These are phyloP conservation scores for Tiphia femorata DNA, from an alignment of 2,888 invertebrate genomes.

Conservation along the genomic window DNA sequence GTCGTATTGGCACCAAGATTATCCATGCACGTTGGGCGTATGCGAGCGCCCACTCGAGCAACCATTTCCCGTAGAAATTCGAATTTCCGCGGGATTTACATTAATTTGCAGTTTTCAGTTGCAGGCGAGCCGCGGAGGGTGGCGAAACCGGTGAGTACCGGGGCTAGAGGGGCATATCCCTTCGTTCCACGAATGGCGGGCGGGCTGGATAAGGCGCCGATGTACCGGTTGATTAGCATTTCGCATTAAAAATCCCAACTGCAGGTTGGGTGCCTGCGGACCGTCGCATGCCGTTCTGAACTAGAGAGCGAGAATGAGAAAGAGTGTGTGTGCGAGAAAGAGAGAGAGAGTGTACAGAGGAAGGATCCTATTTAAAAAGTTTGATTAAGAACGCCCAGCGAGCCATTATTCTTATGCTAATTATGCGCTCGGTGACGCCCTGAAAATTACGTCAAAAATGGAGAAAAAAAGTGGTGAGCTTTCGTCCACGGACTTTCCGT, in stretches of 20 bases:
- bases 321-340: not conserved
- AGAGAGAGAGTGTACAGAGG: constrained; percentile 41
- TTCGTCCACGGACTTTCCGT: not conserved
- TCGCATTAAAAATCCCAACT: constrained; percentile 52
- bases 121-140: constrained; percentile 20
- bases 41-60: no score
- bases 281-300: no score
- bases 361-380: constrained; percentile 66
- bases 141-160: no score
- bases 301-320: no score
- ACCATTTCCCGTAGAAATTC: no score
- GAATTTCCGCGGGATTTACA: constrained; percentile 29
- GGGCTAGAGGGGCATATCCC: no score
- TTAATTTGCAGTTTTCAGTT: constrained; percentile 42
- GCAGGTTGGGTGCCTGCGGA: constrained; percentile 26
- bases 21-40: no score
- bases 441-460: constrained; percentile 57
- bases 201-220: constrained; percentile 59
- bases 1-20: no score
- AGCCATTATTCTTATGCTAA: constrained; percentile 68
- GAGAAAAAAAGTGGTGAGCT: constrained; percentile 14
- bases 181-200: constrained; percentile 14
- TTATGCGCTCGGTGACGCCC: constrained; percentile 54
- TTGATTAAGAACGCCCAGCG: constrained; percentile 64
- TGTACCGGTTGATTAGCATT: constrained; percentile 61